Conservation (phyloP, 2,888 invertebrate genomes). For the Luffia ferchaultella region DNA sequence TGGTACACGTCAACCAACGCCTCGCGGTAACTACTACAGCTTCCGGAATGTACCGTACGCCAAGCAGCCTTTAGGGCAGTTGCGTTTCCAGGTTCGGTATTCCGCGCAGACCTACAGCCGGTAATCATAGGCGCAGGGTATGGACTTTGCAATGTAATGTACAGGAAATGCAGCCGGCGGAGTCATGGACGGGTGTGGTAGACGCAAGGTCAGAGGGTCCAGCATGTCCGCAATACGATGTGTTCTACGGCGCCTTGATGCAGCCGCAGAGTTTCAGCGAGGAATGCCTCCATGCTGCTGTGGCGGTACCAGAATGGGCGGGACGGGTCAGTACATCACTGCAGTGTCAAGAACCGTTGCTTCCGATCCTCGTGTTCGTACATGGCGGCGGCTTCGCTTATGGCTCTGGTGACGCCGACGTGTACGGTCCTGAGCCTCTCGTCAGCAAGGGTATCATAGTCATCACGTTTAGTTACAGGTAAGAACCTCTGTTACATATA, state of each 20-base stretch:
- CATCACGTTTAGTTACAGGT: conserved; percentile 57
- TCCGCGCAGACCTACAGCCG: background rate
- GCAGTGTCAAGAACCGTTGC: background rate
- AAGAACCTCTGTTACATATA: conserved; percentile 8
- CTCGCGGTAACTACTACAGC: conserved; percentile 36
- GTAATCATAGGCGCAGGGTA: background rate
- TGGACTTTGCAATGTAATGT: background rate
- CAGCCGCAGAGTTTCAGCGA: conserved; percentile 30
- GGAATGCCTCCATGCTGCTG: conserved; percentile 45
- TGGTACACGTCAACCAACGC: conserved; percentile 25
- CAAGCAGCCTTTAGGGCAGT: conserved; percentile 37
- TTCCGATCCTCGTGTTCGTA: conserved; percentile 47
- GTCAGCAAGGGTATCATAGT: conserved; percentile 40
- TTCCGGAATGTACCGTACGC: conserved; percentile 55
- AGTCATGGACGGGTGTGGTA: conserved; percentile 52
- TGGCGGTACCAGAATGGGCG: conserved; percentile 32
- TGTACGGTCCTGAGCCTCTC: conserved; percentile 47
- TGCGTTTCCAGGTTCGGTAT: conserved; percentile 38
- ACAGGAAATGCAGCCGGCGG: conserved; percentile 60
- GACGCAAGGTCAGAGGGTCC: conserved; percentile 67
- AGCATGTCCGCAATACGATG: conserved; percentile 67
- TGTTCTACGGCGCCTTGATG: conserved; percentile 36
- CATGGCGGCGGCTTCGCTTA: conserved; percentile 53
- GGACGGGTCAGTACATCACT: background rate
- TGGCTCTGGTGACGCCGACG: conserved; percentile 44